Percentiles rank a stretch among this genome's conserved stretches.
Conservation (phyloP, 2,888 invertebrate genomes). For the Calliscelio sp. region DNA sequence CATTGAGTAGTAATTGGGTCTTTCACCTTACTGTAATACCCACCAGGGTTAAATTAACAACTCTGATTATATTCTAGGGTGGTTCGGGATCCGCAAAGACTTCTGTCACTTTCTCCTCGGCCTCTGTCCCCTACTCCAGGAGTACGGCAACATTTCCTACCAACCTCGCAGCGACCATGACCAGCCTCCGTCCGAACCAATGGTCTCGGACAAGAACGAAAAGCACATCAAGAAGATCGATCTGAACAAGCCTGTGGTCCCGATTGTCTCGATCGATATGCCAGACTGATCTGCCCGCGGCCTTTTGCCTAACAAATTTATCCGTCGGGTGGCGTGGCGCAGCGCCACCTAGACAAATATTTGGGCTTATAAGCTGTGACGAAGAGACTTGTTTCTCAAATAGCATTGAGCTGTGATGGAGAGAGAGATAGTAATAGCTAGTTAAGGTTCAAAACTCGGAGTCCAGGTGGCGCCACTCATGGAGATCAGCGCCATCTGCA, state of each 20-base stretch:
- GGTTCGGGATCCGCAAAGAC: constrained; percentile 99
- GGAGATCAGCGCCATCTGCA: background rate
- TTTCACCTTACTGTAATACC: no score
- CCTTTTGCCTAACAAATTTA: no score
- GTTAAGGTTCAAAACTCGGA: background rate
- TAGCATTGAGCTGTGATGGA: background rate
- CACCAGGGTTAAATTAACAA: no score
- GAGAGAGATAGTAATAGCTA: no score
- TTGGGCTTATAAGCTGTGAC: background rate
- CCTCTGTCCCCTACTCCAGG: constrained; percentile 97
- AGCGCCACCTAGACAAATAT: background rate
- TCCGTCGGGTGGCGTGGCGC: constrained; percentile 6
- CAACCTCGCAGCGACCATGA: constrained; percentile 87
- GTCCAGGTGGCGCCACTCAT: background rate
- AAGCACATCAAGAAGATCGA: constrained; percentile 92
- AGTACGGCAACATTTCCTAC: constrained; percentile 99
- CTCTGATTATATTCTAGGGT: constrained; percentile 97
- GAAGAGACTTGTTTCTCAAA: background rate
- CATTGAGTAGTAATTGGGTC: no score
- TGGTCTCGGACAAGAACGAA: constrained; percentile 88
- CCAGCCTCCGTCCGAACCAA: constrained; percentile 85
- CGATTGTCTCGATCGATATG: constrained; percentile 95
- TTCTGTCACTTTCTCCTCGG: constrained; percentile 98
- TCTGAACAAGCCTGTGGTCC: constrained; percentile 94
- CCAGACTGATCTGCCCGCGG: constrained; percentile 91